Percentiles rank a stretch among this genome's conserved stretches.
Evolutionary conservation across 2,888 invertebrate genomes (phyloP).

Genomic region (Brenthis daphne): DNA sequence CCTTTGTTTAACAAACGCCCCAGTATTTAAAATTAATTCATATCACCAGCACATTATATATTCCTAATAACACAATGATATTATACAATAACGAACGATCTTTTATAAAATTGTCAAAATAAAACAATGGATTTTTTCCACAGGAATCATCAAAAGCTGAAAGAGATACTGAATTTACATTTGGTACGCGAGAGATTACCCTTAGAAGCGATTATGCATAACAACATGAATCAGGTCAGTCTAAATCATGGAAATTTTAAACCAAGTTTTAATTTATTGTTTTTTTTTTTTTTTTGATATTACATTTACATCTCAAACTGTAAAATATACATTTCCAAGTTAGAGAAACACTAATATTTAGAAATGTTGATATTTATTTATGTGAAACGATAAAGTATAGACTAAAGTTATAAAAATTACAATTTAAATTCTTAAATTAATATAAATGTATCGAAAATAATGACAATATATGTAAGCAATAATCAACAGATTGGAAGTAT

Average conservation of each 20-base stretch:
- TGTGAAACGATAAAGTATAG: too few relatives aligned
- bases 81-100: too few relatives aligned
- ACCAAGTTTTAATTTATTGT: neutral
- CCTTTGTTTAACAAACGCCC: too few relatives aligned
- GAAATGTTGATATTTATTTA: too few relatives aligned
- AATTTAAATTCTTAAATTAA: too few relatives aligned
- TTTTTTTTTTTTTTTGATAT: neutral
- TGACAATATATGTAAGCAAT: neutral
- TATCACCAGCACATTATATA: too few relatives aligned
- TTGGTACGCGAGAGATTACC: slow-evolving; percentile 89
- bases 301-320: neutral
- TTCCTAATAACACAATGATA: too few relatives aligned
- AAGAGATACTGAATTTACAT: slow-evolving; percentile 91
- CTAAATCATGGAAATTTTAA: slow-evolving; percentile 39
- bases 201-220: slow-evolving; percentile 87
- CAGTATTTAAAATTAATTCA: too few relatives aligned
- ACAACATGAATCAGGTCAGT: slow-evolving; percentile 86
- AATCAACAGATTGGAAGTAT: slow-evolving; percentile 3
- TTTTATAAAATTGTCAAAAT: neutral
- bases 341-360: too few relatives aligned
- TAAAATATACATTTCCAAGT: too few relatives aligned
- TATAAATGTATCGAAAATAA: too few relatives aligned
- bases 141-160: slow-evolving; percentile 86
- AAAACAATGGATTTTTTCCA: slow-evolving; percentile 7
- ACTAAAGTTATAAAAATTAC: too few relatives aligned